Conservation (phyloP, 2,797 vertebrate species). For the Delichon dasypus region DNA sequence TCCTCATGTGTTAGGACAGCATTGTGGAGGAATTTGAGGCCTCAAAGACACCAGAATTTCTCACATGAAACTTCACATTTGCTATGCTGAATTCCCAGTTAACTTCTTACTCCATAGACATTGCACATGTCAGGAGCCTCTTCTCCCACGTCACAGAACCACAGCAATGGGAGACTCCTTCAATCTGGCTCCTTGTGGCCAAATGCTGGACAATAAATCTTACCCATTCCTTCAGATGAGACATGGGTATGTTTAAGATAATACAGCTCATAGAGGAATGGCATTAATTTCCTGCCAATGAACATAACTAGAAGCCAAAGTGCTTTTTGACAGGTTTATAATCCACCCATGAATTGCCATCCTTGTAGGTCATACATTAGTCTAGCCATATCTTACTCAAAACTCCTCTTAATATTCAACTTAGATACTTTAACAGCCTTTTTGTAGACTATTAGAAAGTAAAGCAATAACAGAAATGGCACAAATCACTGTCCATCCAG, state of each 20-base stretch:
- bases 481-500: not conserved
- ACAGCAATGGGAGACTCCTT: not conserved
- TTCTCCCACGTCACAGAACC: not conserved
- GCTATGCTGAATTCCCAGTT: not conserved
- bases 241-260: not conserved
- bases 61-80: not conserved
- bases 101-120: not conserved
- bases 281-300: not conserved
- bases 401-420: not conserved
- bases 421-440: slow-evolving; percentile 5
- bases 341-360: not conserved
- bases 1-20: not conserved
- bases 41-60: not conserved
- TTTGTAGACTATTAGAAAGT: not conserved
- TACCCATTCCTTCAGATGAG: not conserved
- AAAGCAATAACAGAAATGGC: not conserved
- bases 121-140: not conserved
- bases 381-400: not conserved
- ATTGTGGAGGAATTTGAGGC: not conserved
- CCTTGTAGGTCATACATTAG: not conserved
- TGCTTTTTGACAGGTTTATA: slow-evolving; percentile 55
- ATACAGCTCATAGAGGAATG: not conserved
- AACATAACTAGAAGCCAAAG: slow-evolving; percentile 32
- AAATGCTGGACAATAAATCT: not conserved
- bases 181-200: not conserved